Conservation (phyloP, 1,140 invertebrate species). For the Neodiprion virginianus region DNA sequence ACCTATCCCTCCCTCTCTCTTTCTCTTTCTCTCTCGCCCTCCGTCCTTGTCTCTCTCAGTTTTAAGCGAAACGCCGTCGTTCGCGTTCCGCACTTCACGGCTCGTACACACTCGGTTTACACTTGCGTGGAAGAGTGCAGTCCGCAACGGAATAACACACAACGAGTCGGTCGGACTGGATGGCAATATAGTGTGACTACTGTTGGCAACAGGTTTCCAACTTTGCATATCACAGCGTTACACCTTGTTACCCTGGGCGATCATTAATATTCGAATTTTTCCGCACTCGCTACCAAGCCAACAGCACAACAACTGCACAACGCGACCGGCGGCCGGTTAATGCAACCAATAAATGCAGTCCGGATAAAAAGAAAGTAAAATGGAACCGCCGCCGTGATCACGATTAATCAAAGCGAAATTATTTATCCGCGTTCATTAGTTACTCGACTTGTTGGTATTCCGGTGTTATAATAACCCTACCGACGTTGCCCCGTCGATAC, state of each 20-base stretch:
- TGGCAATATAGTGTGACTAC: constrained; percentile 5
- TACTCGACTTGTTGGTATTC: background rate
- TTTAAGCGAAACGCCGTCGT: too few relatives aligned
- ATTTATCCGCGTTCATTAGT: background rate
- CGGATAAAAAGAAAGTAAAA: background rate
- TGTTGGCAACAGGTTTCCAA: constrained; percentile 3
- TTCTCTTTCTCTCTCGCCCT: too few relatives aligned
- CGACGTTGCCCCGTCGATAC: too few relatives aligned
- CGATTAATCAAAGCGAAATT: background rate
- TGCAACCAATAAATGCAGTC: constrained; percentile 3
- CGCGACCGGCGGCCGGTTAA: background rate
- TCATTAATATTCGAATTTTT: constrained; percentile 3
- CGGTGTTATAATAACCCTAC: too few relatives aligned
- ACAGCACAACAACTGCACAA: too few relatives aligned
- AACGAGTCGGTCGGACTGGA: background rate
- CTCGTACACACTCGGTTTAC: background rate
- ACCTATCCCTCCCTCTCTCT: too few relatives aligned
- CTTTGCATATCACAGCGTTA: constrained; percentile 7
- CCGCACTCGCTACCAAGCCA: background rate
- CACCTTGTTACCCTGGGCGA: constrained; percentile 6
- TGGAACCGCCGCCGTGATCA: background rate
- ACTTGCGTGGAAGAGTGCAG: background rate
- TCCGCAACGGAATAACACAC: background rate
- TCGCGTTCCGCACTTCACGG: too few relatives aligned
- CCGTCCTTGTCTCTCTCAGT: too few relatives aligned